These are phyloP conservation scores for Sinocyclocheilus maitianheensis DNA, from an alignment of 2,113 vertebrate genomes.

Conservation along the genomic window DNA sequence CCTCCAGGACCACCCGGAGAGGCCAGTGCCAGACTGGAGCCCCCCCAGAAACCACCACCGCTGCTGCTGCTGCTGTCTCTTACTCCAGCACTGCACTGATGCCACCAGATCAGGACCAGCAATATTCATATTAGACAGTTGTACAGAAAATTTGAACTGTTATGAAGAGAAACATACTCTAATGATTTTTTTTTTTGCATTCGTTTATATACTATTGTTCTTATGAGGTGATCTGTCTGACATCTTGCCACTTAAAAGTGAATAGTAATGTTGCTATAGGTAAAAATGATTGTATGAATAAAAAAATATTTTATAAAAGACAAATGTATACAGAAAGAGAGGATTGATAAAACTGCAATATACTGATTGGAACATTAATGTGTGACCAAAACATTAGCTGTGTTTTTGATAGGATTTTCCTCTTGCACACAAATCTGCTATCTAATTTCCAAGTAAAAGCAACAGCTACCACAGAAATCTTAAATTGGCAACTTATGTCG, in stretches of 20 bases:
- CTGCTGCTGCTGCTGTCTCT: not conserved
- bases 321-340: slow-evolving; percentile 87
- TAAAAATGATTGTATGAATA: slow-evolving; percentile 97
- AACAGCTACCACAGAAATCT: slow-evolving; percentile 55
- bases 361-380: slow-evolving; percentile 74
- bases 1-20: slow-evolving; percentile 68
- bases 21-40: slow-evolving; percentile 73
- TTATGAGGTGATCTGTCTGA: slow-evolving; percentile 88
- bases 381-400: slow-evolving; percentile 87
- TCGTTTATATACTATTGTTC: slow-evolving; percentile 98
- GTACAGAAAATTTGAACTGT: slow-evolving; percentile 91
- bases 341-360: slow-evolving; percentile 79
- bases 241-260: slow-evolving; percentile 85
- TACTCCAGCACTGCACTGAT: slow-evolving; percentile 64
- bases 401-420: slow-evolving; percentile 75
- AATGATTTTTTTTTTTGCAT: slow-evolving; percentile 84
- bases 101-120: slow-evolving; percentile 96
- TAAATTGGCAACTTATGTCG: slow-evolving; percentile 75
- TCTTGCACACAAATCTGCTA: slow-evolving; percentile 76
- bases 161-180: slow-evolving; percentile 76
- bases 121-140: slow-evolving; percentile 88
- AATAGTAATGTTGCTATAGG: slow-evolving; percentile 94
- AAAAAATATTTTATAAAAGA: slow-evolving; percentile 91
- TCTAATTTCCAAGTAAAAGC: slow-evolving; percentile 75
- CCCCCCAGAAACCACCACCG: slow-evolving; percentile 67